Base-by-base conservation (phyloP, 2,888 invertebrate species). In the Anorthoa munda region DNA sequence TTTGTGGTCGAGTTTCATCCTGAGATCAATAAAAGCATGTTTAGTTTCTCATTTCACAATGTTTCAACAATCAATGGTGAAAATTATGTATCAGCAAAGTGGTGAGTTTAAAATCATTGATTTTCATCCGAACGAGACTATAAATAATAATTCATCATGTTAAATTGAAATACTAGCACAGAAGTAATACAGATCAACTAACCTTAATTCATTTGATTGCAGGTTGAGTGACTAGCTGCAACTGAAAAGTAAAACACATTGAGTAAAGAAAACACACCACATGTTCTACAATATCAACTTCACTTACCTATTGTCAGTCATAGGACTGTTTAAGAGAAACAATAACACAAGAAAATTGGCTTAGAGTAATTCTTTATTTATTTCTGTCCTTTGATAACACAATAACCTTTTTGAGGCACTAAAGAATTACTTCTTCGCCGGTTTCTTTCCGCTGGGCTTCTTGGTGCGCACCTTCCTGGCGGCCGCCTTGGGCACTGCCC, bases 391-490 rank as follows among this genome's bases (percentile, higher is more conserved):
- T 92, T 83, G 88, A 90, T 83, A 77, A 90, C 91, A 92, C 92
- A 91, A 91, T 90, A 90, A 90, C 89, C 90, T 89, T 81, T 81
- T 86, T 91, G 90, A 93, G 93, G 91, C 92, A 95, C 93, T 93
- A 94, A 93, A 93, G 95, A 96, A 95, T 96, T 97, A 97, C 95
- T 97, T 96, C 94, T 95, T 95, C 72, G 95, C 96, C 87, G 96
- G 94, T 90, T 95, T 95, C 93, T 97, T 97, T 87, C 96, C 94
- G 83, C 95, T 90, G 58, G 95, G 90, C 88, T 96, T 93, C 92
- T 96, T 95, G 85, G 92, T 94, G 90, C 96, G 95, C 84, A 90
- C 92, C 87, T 95, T 95, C 93, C 95, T 97, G 58, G 94, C 95
- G 26, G 96, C 94, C 23, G 95, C 94, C 88, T 97, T 97, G 46